Evolutionary conservation across 2,113 vertebrate species (phyloP), one percentile per base, ranked within the genome.

Genomic region (Corydoras maculifer): DNA sequence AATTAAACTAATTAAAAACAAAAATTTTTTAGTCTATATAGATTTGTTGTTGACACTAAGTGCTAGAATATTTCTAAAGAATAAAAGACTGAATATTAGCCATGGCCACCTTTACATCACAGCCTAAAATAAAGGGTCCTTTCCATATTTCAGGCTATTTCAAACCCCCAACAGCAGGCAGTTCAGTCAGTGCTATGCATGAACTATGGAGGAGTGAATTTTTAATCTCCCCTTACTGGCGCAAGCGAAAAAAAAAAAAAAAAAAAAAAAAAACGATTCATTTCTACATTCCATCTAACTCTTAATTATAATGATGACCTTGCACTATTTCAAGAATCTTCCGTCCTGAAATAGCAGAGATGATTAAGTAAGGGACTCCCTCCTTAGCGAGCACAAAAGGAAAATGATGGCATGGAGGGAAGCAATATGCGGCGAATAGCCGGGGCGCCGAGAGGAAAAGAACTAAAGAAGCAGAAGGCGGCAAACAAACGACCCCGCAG

Each of bases 231-330:
- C 35, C 35, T 43, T 25, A 25, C 18, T 25, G 18, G 18, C 18
- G 18, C 18, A 25, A 25, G 18, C 18, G 2, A 25, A 25, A 25
- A 25, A 25, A 25, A 25, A 25, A 25, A 25, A 25, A 25, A 25
- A 25, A 25, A 25, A 25, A 35, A 29, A 62, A 66, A 35, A 11
- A 18, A 48, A 67, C 65, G 68, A 43, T 59, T 30, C 2, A 78
- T 25, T 25, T 25, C 18, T 69, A 43, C 69, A 69, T 69, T 78
- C 64, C 65, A 66, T 59, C 53, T 69, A 73, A 32, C 61, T 69
- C 55, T 14, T 25, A 78, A 78, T 78, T 78, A 78, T 69, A 69
- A 72, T 69, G 65, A 78, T 75, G 77, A 78, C 77, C 77, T 75
- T 73, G 65, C 77, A 69, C 77, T 75, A 78, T 73, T 78, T 78